Base-by-base conservation (phyloP, 2,888 invertebrate species). In the Drosophila mettleri region DNA sequence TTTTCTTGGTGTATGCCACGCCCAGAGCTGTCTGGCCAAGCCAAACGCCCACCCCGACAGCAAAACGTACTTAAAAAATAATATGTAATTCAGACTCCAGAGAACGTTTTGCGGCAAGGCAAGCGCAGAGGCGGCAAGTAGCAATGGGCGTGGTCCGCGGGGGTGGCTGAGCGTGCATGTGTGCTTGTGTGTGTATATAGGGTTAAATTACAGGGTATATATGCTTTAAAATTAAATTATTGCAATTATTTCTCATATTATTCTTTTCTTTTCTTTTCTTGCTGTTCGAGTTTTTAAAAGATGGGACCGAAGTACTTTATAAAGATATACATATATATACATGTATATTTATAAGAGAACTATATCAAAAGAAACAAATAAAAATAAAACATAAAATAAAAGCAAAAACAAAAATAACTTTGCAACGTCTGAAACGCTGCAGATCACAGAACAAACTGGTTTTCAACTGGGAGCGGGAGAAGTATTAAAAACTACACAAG, bases 21-120 rank as follows among this genome's bases (percentile, higher is more conserved):
- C 67, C 77, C 60, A 12, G 24, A 31, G 43, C 33, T 7, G 46
- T 34, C 12, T 27, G 22, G 12, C 8, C 7, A 3, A n/a, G 27
- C 18, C 7, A n/a, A 10, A 3, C 34, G 39, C 66, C n/a, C 24
- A 14, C 36, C 73, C 29, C 4, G 55, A 12, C 27, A 2, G 18
- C 39, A 51, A 71, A 79, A 80, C 89, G 90, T 88, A 90, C 87
- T 91, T 91, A 91, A 89, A 91, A 45, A 91, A 91, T 91, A 89
- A 90, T 91, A 91, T 92, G 91, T 92, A 92, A 90, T 92, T 92
- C 92, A 92, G 92, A 92, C 92, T 92, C 92, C 91, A 89, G 86
- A 77, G 86, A 87, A 90, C 90, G 85, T 69, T 79, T 14, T 31
- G 52, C 67, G 16, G 29, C 45, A 53, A 31, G 33, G 24, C 39